A percentile compares a stretch with the other conserved stretches of the same genome.
phyloP scores from a whole-genome alignment of 2,888 invertebrate species.

The Sussaba pulchella region DNA sequence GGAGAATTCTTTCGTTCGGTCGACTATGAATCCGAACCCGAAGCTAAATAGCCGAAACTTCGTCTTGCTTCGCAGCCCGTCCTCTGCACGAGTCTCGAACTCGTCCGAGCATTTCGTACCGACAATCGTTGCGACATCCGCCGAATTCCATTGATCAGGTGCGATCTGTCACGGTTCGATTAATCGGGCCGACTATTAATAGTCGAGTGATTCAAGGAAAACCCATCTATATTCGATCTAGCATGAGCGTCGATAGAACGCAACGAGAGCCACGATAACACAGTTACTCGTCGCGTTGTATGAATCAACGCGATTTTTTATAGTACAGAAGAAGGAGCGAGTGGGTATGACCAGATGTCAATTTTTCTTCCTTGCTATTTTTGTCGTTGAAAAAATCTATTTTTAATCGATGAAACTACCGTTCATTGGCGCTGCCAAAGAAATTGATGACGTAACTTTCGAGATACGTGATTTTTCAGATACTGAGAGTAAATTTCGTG shows the following conservation, averaged over 20 bases:
- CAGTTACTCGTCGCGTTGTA: slow-evolving; percentile 27
- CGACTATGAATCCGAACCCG: background rate
- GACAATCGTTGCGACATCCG: slow-evolving; percentile 72
- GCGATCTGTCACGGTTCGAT: slow-evolving; percentile 71
- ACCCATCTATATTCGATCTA: slow-evolving; percentile 67
- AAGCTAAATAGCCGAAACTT: background rate
- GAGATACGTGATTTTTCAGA: background rate
- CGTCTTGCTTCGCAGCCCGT: slow-evolving; percentile 7
- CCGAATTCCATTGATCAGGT: slow-evolving; percentile 75
- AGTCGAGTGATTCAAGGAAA: slow-evolving; percentile 78
- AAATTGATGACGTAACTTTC: slow-evolving; percentile 12
- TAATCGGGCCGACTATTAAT: slow-evolving; percentile 74
- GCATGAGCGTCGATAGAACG: slow-evolving; percentile 36
- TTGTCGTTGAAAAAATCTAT: background rate
- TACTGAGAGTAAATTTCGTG: background rate
- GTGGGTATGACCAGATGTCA: background rate
- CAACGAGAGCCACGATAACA: slow-evolving; percentile 19
- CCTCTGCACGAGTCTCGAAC: slow-evolving; percentile 36
- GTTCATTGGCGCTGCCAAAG: background rate
- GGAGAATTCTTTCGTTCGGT: background rate
- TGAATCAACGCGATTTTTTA: slow-evolving; percentile 52
- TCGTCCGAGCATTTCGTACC: slow-evolving; percentile 58
- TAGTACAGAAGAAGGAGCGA: slow-evolving; percentile 11
- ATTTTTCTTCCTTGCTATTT: slow-evolving; percentile 1
- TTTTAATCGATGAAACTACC: slow-evolving; percentile 14